Percentiles rank a stretch among this genome's conserved stretches.
These are phyloP conservation scores for mouse (Mus musculus) DNA, from an alignment of 2,113 vertebrate species.

Conservation along the genomic window GRCm39 chr4:22947001-22947500, in stretches of 20 bases:
- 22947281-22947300: slow-evolving; percentile 63
- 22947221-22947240: slow-evolving; percentile 45
- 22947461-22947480: background rate
- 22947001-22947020: slow-evolving; percentile 93
- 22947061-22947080: slow-evolving; percentile 92
- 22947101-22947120: slow-evolving; percentile 91
- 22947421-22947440: background rate
- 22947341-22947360: slow-evolving; percentile 57
- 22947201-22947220: slow-evolving; percentile 66
- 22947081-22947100: slow-evolving; percentile 91
- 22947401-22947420: background rate
- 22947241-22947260: slow-evolving; percentile 3
- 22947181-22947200: slow-evolving; percentile 64
- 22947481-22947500: background rate
- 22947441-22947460: background rate
- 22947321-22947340: slow-evolving; percentile 66
- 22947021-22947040: slow-evolving; percentile 95
- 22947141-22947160: slow-evolving; percentile 91
- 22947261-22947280: background rate
- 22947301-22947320: slow-evolving; percentile 63
- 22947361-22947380: slow-evolving; percentile 31
- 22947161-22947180: slow-evolving; percentile 74
- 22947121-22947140: slow-evolving; percentile 87
- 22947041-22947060: slow-evolving; percentile 92
- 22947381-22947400: background rate